Evolutionary conservation across 2,888 invertebrate species (phyloP).

Genomic region (Dromius quadrimaculatus): DNA sequence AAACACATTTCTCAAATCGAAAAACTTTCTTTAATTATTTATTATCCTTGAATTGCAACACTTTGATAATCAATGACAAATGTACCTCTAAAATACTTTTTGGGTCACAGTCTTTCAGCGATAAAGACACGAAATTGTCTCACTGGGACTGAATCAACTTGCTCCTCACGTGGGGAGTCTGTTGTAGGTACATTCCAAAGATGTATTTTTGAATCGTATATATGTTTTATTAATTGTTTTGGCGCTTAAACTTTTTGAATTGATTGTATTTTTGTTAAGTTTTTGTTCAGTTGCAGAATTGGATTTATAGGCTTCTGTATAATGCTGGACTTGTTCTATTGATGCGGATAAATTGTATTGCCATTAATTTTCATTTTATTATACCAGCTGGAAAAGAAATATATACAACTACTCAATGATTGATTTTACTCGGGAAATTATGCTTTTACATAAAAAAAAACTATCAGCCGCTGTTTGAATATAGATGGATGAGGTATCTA

Average conservation of each 20-base stretch:
- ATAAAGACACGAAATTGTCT: not conserved
- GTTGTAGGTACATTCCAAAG: slow-evolving; percentile 53
- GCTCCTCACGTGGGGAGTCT: slow-evolving; percentile 16
- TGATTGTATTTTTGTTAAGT: slow-evolving; percentile 42
- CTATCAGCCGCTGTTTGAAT: too few species aligned
- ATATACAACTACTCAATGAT: too few species aligned
- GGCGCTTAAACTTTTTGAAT: slow-evolving; percentile 52
- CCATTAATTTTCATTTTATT: too few species aligned
- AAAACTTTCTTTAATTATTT: slow-evolving; percentile 44
- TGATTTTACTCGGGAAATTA: too few species aligned
- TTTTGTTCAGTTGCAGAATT: too few species aligned
- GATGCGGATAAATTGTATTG: too few species aligned
- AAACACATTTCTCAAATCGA: too few species aligned
- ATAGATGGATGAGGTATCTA: too few species aligned
- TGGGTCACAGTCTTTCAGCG: not conserved
- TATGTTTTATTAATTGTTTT: slow-evolving; percentile 54
- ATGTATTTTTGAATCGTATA: slow-evolving; percentile 48
- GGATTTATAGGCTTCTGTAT: too few species aligned
- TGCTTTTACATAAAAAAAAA: too few species aligned
- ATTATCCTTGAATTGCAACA: slow-evolving; percentile 28
- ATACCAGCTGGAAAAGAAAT: too few species aligned
- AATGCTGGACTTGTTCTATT: too few species aligned
- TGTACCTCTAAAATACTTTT: not conserved
- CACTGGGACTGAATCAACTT: slow-evolving; percentile 1
- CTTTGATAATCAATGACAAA: not conserved